These are phyloP conservation scores for Polydrusus pterygomalis DNA, from an alignment of 2,888 invertebrate species.

Conservation along the genomic window DNA sequence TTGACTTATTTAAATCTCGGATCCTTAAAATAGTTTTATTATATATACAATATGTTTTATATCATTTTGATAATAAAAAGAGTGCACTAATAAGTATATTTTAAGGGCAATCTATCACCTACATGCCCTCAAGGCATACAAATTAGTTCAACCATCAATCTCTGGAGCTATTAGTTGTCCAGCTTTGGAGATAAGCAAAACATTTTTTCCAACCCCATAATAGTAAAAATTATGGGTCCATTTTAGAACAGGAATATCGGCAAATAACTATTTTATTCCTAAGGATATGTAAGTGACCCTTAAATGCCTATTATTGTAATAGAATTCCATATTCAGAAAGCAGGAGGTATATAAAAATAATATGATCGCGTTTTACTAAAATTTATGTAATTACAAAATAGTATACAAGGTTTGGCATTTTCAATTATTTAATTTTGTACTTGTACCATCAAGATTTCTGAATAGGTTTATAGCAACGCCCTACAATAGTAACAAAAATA, in stretches of 20 bases:
- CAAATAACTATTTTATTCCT: too few relatives aligned
- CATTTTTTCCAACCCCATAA: too few relatives aligned
- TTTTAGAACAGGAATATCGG: too few relatives aligned
- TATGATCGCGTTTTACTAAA: not conserved
- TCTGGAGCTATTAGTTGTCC: too few relatives aligned
- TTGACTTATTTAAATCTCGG: constrained; percentile 30
- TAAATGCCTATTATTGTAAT: constrained; percentile 11
- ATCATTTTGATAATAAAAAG: constrained; percentile 29
- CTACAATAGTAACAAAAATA: constrained; percentile 11
- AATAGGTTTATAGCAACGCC: constrained; percentile 20
- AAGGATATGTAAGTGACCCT: too few relatives aligned
- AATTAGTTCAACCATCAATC: too few relatives aligned
- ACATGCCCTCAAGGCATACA: too few relatives aligned
- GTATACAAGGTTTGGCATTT: constrained; percentile 7
- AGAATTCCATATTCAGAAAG: constrained; percentile 28
- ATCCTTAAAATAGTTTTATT: constrained; percentile 4
- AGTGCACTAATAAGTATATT: constrained; percentile 15
- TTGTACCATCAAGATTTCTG: constrained; percentile 30
- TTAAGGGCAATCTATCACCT: not conserved
- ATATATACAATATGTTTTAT: constrained; percentile 25
- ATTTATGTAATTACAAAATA: not conserved
- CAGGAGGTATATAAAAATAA: not conserved
- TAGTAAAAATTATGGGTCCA: too few relatives aligned
- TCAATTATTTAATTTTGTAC: constrained; percentile 16
- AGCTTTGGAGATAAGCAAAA: too few relatives aligned